Conservation (phyloP, 2,888 invertebrate species). For the Timema cristinae region DNA sequence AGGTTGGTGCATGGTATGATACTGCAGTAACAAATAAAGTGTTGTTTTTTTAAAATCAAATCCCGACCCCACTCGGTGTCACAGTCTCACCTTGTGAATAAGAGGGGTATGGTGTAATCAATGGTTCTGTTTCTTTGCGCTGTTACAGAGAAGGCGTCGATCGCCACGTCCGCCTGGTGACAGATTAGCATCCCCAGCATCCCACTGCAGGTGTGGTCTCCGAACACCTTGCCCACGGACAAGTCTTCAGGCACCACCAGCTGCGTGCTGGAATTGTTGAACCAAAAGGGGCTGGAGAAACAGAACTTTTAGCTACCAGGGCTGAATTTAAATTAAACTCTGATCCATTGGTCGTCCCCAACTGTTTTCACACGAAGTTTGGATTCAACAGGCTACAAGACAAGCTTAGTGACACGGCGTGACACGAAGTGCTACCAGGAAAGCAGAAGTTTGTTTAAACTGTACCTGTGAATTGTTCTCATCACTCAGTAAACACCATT, state of each 20-base stretch:
- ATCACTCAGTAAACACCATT: too few species aligned
- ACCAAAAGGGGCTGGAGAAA: too few species aligned
- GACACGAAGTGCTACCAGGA: too few species aligned
- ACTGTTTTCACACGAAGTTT: neutral
- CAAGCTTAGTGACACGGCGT: too few species aligned
- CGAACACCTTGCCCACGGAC: neutral
- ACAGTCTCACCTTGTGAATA: neutral
- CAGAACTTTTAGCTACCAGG: too few species aligned
- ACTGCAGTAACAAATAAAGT: too few species aligned
- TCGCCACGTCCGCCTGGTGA: neutral
- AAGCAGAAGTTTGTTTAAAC: too few species aligned
- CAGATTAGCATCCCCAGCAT: neutral
- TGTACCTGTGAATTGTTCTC: too few species aligned
- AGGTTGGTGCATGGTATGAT: too few species aligned
- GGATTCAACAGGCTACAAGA: neutral
- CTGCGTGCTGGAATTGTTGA: neutral
- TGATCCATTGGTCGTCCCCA: too few species aligned
- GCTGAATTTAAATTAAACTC: too few species aligned
- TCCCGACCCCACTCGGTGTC: neutral
- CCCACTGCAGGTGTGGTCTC: neutral
- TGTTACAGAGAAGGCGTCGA: neutral
- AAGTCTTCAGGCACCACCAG: neutral
- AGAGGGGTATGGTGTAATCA: neutral
- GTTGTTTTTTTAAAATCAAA: too few species aligned
- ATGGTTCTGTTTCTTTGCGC: neutral